Evolutionary conservation across 2,113 vertebrate genomes (phyloP), one percentile per base, ranked within the genome.

Genomic region (Dissostichus mawsoni): DNA sequence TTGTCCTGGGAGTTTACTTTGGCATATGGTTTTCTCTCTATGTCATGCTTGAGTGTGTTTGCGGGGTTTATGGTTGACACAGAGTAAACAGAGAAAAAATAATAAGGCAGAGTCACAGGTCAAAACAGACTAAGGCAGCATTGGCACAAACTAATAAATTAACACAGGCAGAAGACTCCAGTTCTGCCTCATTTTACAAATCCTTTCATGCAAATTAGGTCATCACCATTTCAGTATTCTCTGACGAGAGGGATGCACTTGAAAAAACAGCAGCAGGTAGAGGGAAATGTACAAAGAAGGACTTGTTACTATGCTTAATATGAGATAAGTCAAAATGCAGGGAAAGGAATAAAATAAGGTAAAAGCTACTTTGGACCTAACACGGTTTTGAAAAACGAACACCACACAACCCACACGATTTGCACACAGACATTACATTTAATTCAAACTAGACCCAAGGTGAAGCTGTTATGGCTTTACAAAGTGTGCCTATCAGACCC

Each of bases 391-490:
- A 66, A 52, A 81, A 83, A 69, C 17, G 41, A 70, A 78, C 41
- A 76, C 72, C 13, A 55, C 51, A 72, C 52, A 50, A 4, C n/a
- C 25, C 63, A 2, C 47, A 65, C 17, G 0, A 69, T 81, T 76
- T 86, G 81, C 68, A 77, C 53, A 69, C 52, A 86, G 69, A 71
- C 48, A 74, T 84, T 45, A 64, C 62, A 88, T 88, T 82, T 70
- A 84, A 90, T 88, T 86, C 83, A 90, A 88, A 76, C 66, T 79
- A 82, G 45, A 85, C 86, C 70, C 69, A 83, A 81, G 74, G 63
- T 87, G 77, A 88, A 69, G 61, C 50, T 72, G 83, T 81, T 83
- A 83, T 77, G 65, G 71, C 72, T 72, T 76, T 63, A 78, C 67
- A 84, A 53, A 80, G 57, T 82, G 82, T 67, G 74, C 23, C 69